phyloP scores from a whole-genome alignment of 2,888 invertebrate genomes.

The Melanophora roralis region DNA sequence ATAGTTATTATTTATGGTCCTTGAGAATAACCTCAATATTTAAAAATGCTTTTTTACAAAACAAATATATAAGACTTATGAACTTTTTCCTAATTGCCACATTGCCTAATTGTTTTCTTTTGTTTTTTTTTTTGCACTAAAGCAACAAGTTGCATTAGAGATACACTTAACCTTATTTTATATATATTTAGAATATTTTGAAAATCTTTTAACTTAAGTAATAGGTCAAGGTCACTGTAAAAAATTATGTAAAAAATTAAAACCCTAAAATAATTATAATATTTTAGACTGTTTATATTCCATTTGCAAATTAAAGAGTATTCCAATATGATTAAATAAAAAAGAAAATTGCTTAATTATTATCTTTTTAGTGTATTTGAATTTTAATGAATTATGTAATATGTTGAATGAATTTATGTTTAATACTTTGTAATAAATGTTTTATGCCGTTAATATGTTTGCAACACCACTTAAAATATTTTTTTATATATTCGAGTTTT shows the following conservation, averaged over 20 bases:
- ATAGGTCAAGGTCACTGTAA: constrained; percentile 72
- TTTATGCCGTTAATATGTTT: neutral
- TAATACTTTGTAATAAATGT: neutral
- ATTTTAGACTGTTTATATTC: neutral
- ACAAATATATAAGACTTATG: too few relatives aligned
- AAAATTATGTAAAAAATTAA: constrained; percentile 11
- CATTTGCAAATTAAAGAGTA: constrained; percentile 15
- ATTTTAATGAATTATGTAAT: constrained; percentile 50
- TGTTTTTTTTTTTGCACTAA: too few relatives aligned
- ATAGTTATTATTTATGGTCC: too few relatives aligned
- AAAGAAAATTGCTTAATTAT: too few relatives aligned
- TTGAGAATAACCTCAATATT: too few relatives aligned
- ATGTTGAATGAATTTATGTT: constrained; percentile 24
- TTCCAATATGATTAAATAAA: constrained; percentile 41
- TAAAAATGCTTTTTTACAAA: too few relatives aligned
- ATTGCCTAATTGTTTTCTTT: too few relatives aligned
- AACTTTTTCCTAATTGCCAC: too few relatives aligned
- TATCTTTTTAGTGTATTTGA: neutral
- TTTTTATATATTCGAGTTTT: constrained; percentile 21
- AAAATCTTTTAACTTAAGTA: constrained; percentile 51
- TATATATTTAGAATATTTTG: neutral
- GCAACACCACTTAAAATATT: constrained; percentile 28
- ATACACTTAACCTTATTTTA: neutral
- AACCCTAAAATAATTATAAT: neutral
- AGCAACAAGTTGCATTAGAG: neutral